Evolutionary conservation across 2,888 invertebrate species (phyloP), one percentile per base, ranked within the genome.

Genomic region (Stenolophus ochropezus): DNA sequence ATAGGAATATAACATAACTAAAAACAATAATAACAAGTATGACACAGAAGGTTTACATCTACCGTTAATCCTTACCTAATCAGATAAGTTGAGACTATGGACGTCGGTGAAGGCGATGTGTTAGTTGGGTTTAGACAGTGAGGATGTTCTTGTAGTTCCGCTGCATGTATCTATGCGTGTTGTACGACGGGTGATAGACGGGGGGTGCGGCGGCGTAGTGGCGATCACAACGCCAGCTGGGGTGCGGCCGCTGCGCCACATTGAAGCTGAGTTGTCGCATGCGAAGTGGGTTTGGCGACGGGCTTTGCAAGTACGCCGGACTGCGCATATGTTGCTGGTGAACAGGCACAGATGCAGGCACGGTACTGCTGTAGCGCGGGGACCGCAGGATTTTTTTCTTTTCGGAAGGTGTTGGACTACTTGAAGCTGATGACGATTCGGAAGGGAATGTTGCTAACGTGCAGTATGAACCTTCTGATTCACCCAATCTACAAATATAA

Each of bases 381-480:
- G 21, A 49, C n/a, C 73, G 42, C 6, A 80, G 27, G n/a, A 73
- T 8, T 33, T 80, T 80, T 25, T 80, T 79, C 58, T 80, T 80
- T 18, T 80, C 80, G 14, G 16, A 25, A 53, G 80, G 77, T 80
- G 83, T 14, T 81, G 79, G 81, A 20, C 83, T 83, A 56, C 83
- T 73, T 33, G 81, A 75, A 27, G 74, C 25, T 79, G 83, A 83
- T 25, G 83, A 83, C n/a, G 84, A 65, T 23, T 86, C 86, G 79
- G 86, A 86, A 73, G 88, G 90, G 84, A 92, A 92, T 82, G 91
- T 91, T 84, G 92, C 92, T 87, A 92, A 88, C 83, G 91, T 92
- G 88, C 92, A 92, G 87, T 92, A 92, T 85, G 92, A 92, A 84
- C 92, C 92, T 89, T 91, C 91, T 85, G 91, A 91, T 89, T 92